Base-by-base conservation (phyloP, 1,140 invertebrate genomes). In the Danaus plexippus region DNA sequence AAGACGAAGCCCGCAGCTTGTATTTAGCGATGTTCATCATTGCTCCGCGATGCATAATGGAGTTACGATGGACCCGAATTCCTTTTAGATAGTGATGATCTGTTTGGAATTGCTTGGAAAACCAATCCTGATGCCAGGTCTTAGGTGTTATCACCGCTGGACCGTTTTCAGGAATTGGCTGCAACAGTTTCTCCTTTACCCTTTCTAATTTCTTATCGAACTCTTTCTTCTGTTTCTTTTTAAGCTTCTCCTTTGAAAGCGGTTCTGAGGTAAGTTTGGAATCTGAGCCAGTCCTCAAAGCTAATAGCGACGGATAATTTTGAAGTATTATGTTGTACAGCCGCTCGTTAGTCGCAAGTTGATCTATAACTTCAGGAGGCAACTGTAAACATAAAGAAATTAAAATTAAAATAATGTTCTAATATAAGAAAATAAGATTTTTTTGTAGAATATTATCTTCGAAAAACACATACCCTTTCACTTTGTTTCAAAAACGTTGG, bases 1-100 rank as follows among this genome's bases (percentile, higher is more conserved):
- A 96, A 32, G 95, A 96, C 6, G 94, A 96, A 11, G 95, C 95
- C 43, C 94, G 88, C 49, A 97, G 83, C 47, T 93, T 90, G 80
- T 97, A 97, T 58, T 94, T 92, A 42, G 92, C 91, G 53, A 94
- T 91, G 75, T 95, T 95, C 67, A 95, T 89, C 88, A 94, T 94
- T 12, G 94, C 94, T 18, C 93, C 93, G 57, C 95, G 90, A 81
- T 95, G 94, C 87, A 94, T 95, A 46, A 96, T 91, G 0, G 93
- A 95, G 73, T 95, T 94, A 57, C 93, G 90, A 72, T 94, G 93
- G 3, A 94, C 89, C 69, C 90, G 88, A 61, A 94, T 92, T 67
- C 93, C 90, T 69, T 91, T 92, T 18, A 94, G 89, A 71, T 94
- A 94, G 66, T 93, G 90, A n/a, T 89, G 89, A 64, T 90, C 89